These are phyloP conservation scores for Gobio occitaniae DNA, from an alignment of 2,797 vertebrate genomes.

Conservation along the genomic window DNA sequence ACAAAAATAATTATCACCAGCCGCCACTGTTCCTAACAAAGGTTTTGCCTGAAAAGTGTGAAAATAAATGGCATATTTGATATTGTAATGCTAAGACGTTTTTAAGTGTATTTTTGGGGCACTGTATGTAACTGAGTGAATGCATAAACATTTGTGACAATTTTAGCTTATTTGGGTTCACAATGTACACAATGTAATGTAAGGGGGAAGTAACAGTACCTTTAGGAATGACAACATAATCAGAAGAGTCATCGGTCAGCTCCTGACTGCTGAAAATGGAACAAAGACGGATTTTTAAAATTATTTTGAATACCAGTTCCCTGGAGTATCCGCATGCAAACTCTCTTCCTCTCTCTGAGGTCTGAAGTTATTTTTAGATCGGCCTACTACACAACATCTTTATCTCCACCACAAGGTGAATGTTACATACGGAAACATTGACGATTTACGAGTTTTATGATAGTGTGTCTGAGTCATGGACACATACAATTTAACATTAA, in stretches of 20 bases:
- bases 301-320: not conserved
- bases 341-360: not conserved
- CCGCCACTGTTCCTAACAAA: not conserved
- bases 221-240: slow-evolving; percentile 71
- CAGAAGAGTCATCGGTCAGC: slow-evolving; percentile 64
- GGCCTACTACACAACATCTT: not conserved
- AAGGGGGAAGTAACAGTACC: slow-evolving; percentile 58
- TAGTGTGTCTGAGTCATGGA: slow-evolving; percentile 6
- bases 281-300: not conserved
- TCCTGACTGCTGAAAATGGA: slow-evolving; percentile 63
- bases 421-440: not conserved
- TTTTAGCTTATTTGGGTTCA: not conserved
- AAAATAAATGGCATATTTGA: not conserved
- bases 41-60: not conserved
- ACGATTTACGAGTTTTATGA: slow-evolving; percentile 2
- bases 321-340: not conserved
- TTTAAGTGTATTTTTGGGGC: not conserved
- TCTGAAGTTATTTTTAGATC: slow-evolving; percentile 13
- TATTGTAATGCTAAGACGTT: not conserved
- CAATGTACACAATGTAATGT: not conserved
- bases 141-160: not conserved
- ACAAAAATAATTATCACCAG: too few relatives aligned
- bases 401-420: not conserved
- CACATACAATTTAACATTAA: not conserved
- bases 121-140: not conserved